A percentile compares a stretch with the other conserved stretches of the same genome.
These are phyloP conservation scores for Lithosia quadra DNA, from an alignment of 2,888 invertebrate species.

Conservation along the genomic window DNA sequence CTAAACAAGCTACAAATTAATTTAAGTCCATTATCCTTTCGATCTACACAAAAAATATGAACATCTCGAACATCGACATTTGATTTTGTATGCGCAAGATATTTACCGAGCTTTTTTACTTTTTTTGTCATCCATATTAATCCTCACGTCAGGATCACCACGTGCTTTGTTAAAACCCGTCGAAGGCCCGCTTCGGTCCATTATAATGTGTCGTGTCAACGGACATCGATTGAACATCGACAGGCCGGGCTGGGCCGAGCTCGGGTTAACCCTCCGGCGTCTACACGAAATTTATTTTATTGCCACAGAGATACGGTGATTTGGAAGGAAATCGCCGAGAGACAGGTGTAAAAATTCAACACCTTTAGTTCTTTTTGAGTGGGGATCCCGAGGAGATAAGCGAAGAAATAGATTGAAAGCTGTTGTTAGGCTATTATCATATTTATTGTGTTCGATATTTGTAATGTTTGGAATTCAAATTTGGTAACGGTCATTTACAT, in stretches of 20 bases:
- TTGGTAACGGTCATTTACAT: conserved; percentile 67
- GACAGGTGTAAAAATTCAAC: conserved; percentile 86
- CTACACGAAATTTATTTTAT: conserved; percentile 86
- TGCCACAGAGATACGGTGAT: conserved; percentile 84
- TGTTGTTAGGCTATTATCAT: conserved; percentile 78
- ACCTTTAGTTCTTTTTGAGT: conserved; percentile 79
- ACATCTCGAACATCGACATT: conserved; percentile 67
- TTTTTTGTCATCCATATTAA: conserved; percentile 85
- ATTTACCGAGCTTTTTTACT: conserved; percentile 63
- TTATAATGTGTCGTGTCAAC: conserved; percentile 87
- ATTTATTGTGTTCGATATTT: conserved; percentile 75
- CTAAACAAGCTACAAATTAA: conserved; percentile 70
- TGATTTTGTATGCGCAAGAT: conserved; percentile 77
- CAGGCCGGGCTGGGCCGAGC: conserved; percentile 69
- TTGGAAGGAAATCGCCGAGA: conserved; percentile 83
- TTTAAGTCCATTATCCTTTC: conserved; percentile 70
- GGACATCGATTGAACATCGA: conserved; percentile 86
- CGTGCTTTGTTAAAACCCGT: conserved; percentile 85
- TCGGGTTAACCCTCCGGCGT: conserved; percentile 83
- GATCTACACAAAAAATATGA: conserved; percentile 68
- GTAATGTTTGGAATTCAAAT: conserved; percentile 67
- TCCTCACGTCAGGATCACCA: conserved; percentile 85
- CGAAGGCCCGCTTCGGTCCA: conserved; percentile 79
- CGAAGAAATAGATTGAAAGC: conserved; percentile 79
- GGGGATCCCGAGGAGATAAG: conserved; percentile 76